Evolutionary conservation across 2,888 invertebrate genomes (phyloP).

Genomic region (Andrena trimmerana): DNA sequence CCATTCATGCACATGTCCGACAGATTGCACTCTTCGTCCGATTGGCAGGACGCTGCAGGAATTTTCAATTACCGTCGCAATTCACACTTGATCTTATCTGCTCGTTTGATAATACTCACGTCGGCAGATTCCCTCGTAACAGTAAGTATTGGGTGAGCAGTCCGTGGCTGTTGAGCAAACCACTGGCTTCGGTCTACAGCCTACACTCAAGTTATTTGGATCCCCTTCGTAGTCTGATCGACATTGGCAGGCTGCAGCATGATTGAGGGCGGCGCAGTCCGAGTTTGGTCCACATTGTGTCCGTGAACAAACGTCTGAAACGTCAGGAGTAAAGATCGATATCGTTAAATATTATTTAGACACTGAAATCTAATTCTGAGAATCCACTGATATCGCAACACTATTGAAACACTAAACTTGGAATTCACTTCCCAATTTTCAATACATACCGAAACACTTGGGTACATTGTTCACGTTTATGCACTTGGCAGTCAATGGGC

Average conservation of each 20-base stretch:
- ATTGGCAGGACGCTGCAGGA: slow-evolving; percentile 89
- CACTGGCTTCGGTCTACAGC: slow-evolving; percentile 91
- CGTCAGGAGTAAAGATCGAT: too few species aligned
- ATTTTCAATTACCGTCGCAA: slow-evolving; percentile 4
- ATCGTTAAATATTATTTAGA: background rate
- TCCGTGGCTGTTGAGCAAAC: slow-evolving; percentile 90
- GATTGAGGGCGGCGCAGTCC: slow-evolving; percentile 92
- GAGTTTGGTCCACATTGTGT: slow-evolving; percentile 93
- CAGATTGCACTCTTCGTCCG: slow-evolving; percentile 92
- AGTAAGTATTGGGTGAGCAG: slow-evolving; percentile 92
- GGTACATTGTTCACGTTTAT: slow-evolving; percentile 89
- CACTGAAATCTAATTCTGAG: background rate
- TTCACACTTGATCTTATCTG: rapidly evolving
- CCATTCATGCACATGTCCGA: slow-evolving; percentile 93
- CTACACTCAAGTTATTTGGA: slow-evolving; percentile 89
- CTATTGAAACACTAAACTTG: too few species aligned
- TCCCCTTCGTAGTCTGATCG: slow-evolving; percentile 92
- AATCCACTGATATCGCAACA: too few species aligned
- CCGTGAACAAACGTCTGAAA: slow-evolving; percentile 91
- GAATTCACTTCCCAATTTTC: background rate
- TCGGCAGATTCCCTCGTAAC: slow-evolving; percentile 92
- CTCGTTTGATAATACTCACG: slow-evolving; percentile 87
- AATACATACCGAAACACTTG: slow-evolving; percentile 90
- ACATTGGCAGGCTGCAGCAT: slow-evolving; percentile 92
- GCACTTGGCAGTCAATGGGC: slow-evolving; percentile 93